Evolutionary conservation across 2,113 vertebrate species (phyloP).

Genomic region (Thunnus maccoyii): DNA sequence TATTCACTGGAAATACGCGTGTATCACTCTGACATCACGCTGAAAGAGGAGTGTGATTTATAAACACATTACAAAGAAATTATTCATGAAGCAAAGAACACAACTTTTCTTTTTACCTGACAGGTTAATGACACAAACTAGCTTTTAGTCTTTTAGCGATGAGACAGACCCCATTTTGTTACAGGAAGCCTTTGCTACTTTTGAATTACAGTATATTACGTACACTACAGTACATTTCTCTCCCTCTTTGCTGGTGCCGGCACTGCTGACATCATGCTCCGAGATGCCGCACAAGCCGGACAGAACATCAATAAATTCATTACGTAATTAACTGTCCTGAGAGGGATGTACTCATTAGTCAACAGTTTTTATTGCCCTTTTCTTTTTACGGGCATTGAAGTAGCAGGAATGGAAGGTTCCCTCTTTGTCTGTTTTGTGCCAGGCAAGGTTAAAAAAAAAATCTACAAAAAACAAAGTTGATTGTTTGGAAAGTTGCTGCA

Average conservation of each 20-base stretch:
- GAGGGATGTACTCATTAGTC: slow-evolving; percentile 48
- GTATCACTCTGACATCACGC: slow-evolving; percentile 19
- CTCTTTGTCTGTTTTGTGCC: slow-evolving; percentile 15
- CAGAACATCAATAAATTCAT: slow-evolving; percentile 75
- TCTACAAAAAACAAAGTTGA: not conserved
- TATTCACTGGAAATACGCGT: slow-evolving; percentile 13
- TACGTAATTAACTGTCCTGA: slow-evolving; percentile 68
- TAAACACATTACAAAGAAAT: slow-evolving; percentile 14
- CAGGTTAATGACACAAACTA: slow-evolving; percentile 29
- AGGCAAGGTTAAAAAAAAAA: not conserved
- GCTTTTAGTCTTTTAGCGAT: slow-evolving; percentile 5
- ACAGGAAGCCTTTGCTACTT: slow-evolving; percentile 43
- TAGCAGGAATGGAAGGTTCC: slow-evolving; percentile 6
- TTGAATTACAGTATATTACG: slow-evolving; percentile 28
- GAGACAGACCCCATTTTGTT: slow-evolving; percentile 14
- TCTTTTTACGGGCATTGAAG: not conserved
- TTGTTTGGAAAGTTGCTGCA: slow-evolving; percentile 16
- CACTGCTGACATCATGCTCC: slow-evolving; percentile 63
- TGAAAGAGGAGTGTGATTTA: slow-evolving; percentile 14
- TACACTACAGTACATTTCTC: slow-evolving; percentile 14
- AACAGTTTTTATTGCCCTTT: slow-evolving; percentile 44
- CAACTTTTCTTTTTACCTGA: slow-evolving; percentile 15
- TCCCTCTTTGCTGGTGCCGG: slow-evolving; percentile 6
- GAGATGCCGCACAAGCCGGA: slow-evolving; percentile 36
- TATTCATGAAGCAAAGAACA: not conserved